phyloP scores from a whole-genome alignment of 2,797 vertebrate species.

The Diplodus sargus region DNA sequence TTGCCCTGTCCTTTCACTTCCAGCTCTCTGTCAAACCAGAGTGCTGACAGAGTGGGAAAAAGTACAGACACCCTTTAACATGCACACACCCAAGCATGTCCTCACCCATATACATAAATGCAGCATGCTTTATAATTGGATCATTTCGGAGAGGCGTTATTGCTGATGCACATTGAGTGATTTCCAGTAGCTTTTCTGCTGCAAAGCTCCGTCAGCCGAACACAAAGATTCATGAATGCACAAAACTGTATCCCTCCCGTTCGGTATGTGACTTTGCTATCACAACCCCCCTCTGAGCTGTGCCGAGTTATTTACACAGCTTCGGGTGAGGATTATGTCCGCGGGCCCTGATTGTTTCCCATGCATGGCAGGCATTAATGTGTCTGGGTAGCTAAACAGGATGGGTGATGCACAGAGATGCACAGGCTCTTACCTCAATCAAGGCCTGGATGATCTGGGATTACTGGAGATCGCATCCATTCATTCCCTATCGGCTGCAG shows the following conservation, averaged over 20 bases:
- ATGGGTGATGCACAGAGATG: constrained; percentile 63
- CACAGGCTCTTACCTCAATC: constrained; percentile 70
- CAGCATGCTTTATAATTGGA: constrained; percentile 60
- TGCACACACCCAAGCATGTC: constrained; percentile 12
- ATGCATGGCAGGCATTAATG: constrained; percentile 79
- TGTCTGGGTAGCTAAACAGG: constrained; percentile 67
- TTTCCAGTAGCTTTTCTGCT: constrained; percentile 39
- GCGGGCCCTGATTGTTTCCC: constrained; percentile 69
- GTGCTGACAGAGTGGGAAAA: constrained; percentile 70
- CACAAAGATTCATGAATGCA: constrained; percentile 46
- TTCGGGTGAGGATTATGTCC: constrained; percentile 70
- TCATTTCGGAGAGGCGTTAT: constrained; percentile 55
- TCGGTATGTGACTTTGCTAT: constrained; percentile 57
- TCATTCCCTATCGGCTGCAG: constrained; percentile 58
- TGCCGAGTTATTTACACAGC: constrained; percentile 73
- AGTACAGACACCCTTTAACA: constrained; percentile 41
- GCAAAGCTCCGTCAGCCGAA: constrained; percentile 36
- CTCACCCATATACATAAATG: constrained; percentile 6
- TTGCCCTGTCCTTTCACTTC: constrained; percentile 75
- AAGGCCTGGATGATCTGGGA: constrained; percentile 76
- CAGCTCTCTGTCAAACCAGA: constrained; percentile 65
- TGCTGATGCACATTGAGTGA: constrained; percentile 50
- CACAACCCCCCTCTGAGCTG: constrained; percentile 50
- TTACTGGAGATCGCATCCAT: constrained; percentile 71
- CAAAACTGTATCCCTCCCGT: constrained; percentile 48